Base-by-base conservation (phyloP, 1,140 invertebrate species). In the Eriosoma lanigerum region DNA sequence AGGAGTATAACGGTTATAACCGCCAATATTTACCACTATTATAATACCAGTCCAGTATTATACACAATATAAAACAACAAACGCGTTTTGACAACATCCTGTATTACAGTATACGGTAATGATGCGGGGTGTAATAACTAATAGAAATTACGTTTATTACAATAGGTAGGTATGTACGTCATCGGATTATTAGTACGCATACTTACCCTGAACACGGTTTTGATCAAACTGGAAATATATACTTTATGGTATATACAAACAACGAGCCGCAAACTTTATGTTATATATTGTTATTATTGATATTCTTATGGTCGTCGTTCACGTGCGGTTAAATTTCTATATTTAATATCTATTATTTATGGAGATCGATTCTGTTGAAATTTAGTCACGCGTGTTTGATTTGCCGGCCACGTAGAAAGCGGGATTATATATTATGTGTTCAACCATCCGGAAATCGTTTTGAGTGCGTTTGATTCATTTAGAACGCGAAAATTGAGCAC, bases 381-480 rank as follows among this genome's bases (percentile, higher is more conserved):
- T 44, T 64, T 21, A 3, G 32, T 21, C 19, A 19, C 29, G 10
- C 32, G 62, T 13, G 13, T 44, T 64, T 64, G n/a, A 6, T 68
- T 44, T 48, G 66, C 19, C 21, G 9, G 32, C 64, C 62, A 10
- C 1, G 62, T 4, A 1, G 8, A 4, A 13, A 5, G 64, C 13
- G 62, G 64, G 10, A 0, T 12, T 13, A 2, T 17, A 12, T 19
- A 10, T 44, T n/a, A 62, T 32, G 32, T 38, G 60, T 64, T 64
- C 32, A 64, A 70, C 66, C 44, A 70, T 46, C 44, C 66, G 44
- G 46, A 70, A 70, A 70, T 48, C 21, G 24, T 70, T 70, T 50
- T 21, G 9, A 70, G 46, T 38, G 32, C 46, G 26, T n/a, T 70
- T 50, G 66, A 48, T 21, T 44, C 66, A 15, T 70, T 70, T 50